phyloP scores from a whole-genome alignment of 2,888 invertebrate species.

The Dolichopus griseipennis region DNA sequence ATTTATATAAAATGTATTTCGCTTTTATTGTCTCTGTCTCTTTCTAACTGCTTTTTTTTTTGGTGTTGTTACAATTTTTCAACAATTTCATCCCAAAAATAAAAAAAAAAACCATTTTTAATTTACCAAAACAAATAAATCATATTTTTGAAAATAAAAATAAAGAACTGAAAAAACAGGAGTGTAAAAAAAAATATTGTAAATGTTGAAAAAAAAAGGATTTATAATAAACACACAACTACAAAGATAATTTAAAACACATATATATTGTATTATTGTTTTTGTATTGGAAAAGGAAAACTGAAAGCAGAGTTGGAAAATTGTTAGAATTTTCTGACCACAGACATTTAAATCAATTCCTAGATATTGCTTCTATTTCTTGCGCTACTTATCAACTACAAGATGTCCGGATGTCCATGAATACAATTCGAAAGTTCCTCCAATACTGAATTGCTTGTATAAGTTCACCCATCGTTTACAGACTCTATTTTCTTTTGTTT shows the following conservation, averaged over 20 bases:
- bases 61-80: not conserved
- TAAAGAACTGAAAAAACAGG: not conserved
- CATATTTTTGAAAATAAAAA: not conserved
- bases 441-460: too few relatives aligned
- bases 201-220: not conserved
- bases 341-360: too few relatives aligned
- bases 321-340: too few relatives aligned
- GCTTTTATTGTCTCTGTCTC: not conserved
- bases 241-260: not conserved
- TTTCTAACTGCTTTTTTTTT: not conserved
- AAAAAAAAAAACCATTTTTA: not conserved
- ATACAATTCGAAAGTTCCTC: too few relatives aligned
- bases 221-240: not conserved
- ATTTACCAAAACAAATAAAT: conserved; percentile 3
- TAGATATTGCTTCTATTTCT: too few relatives aligned
- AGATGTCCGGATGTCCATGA: too few relatives aligned
- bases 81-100: not conserved
- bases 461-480: too few relatives aligned
- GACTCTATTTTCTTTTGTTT: too few relatives aligned
- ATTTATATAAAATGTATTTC: not conserved
- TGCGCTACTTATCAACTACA: too few relatives aligned
- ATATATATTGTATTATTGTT: not conserved
- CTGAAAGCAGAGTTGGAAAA: too few relatives aligned
- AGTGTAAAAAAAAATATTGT: not conserved
- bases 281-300: too few relatives aligned